Conservation (phyloP, 2,797 vertebrate species). For the Ptychadena robeensis region DNA sequence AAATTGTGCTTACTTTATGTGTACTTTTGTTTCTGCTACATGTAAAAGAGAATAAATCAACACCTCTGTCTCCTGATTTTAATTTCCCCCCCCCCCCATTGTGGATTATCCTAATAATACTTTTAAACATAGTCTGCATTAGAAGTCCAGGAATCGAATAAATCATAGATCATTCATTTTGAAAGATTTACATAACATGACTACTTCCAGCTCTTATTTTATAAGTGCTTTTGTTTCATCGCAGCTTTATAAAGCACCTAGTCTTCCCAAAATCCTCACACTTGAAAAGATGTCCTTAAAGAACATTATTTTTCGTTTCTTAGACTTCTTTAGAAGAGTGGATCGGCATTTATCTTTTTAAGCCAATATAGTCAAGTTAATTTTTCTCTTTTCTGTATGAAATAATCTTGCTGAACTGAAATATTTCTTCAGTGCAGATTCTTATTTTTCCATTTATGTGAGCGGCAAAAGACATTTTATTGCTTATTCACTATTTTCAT, state of each 20-base stretch:
- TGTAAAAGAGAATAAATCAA: background rate
- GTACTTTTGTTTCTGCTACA: background rate
- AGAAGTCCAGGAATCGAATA: background rate
- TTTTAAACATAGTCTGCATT: background rate
- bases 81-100: background rate
- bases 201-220: constrained; percentile 66
- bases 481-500: constrained; percentile 61
- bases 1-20: too few species aligned
- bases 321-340: constrained; percentile 65
- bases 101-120: background rate
- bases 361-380: constrained; percentile 60
- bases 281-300: constrained; percentile 70
- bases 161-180: constrained; percentile 61
- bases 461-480: constrained; percentile 57
- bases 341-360: constrained; percentile 65
- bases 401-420: constrained; percentile 53
- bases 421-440: constrained; percentile 46
- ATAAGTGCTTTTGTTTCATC: constrained; percentile 71
- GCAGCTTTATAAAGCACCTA: constrained; percentile 72
- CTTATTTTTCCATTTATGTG: constrained; percentile 59
- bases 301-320: constrained; percentile 70
- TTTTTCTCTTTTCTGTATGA: constrained; percentile 53
- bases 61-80: background rate
- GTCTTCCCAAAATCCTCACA: constrained; percentile 70
- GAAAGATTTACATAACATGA: constrained; percentile 43